Percentiles rank a stretch among this genome's conserved stretches.
Conservation (phyloP, 2,888 invertebrate species). For the Meiosimyza decipiens region DNA sequence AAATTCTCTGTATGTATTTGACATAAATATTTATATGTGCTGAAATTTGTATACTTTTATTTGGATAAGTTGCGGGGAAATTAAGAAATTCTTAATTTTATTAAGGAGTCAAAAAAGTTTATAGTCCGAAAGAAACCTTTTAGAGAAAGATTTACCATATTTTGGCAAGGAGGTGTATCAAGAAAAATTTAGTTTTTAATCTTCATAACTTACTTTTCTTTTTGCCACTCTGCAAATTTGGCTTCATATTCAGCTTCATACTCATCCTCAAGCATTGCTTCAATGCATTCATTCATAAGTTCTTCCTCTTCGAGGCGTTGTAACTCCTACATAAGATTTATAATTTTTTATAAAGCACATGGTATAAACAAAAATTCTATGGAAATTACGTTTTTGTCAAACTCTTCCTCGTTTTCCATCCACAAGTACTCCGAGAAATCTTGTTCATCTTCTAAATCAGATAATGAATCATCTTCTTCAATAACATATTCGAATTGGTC, state of each 20-base stretch:
- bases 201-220: conserved; percentile 55
- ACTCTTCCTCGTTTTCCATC: conserved; percentile 96
- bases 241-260: conserved; percentile 71
- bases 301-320: conserved; percentile 89
- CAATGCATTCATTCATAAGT: conserved; percentile 87
- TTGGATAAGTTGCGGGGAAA: too few relatives aligned
- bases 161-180: not conserved
- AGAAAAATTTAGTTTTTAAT: not conserved
- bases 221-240: conserved; percentile 64
- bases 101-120: too few relatives aligned
- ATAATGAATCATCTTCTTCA: conserved; percentile 63
- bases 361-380: not conserved
- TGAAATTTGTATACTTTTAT: too few relatives aligned
- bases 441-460: conserved; percentile 61
- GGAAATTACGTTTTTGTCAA: conserved; percentile 82
- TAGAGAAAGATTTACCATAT: not conserved
- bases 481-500: conserved; percentile 62
- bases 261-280: conserved; percentile 85
- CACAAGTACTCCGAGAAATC: conserved; percentile 93
- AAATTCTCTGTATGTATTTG: too few relatives aligned
- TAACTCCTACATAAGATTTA: conserved; percentile 73
- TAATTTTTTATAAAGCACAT: not conserved
- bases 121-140: not conserved
- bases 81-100: too few relatives aligned
- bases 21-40: too few relatives aligned